These are phyloP conservation scores for Scylla paramamosain DNA, from an alignment of 1,140 invertebrate genomes.

Conservation along the genomic window DNA sequence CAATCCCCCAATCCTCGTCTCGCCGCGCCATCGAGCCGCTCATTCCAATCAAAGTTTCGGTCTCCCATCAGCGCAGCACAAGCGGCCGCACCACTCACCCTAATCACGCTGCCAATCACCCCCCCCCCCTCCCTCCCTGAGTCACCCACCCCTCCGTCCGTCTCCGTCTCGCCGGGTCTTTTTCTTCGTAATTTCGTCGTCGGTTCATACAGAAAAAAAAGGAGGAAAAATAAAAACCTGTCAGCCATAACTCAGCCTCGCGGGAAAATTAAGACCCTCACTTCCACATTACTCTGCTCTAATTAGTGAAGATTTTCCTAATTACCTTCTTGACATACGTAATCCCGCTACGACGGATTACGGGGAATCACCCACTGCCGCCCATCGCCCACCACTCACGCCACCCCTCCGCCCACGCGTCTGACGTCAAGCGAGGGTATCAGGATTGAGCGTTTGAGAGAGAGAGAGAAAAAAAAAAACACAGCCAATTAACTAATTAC, in stretches of 20 bases:
- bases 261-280: not conserved
- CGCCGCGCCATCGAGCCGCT: not conserved
- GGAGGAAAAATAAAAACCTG: not conserved
- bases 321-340: not conserved
- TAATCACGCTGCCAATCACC: not conserved
- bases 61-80: not conserved
- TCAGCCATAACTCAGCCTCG: not conserved
- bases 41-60: conserved; percentile 22
- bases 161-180: not conserved
- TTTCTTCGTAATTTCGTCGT: not conserved
- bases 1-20: not conserved
- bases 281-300: not conserved
- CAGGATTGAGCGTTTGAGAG: not conserved
- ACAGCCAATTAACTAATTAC: not conserved
- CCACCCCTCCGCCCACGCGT: not conserved
- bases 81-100: not conserved
- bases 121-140: not conserved
- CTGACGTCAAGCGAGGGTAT: not conserved
- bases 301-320: not conserved
- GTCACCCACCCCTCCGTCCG: not conserved
- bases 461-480: not conserved
- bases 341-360: not conserved
- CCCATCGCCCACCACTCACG: not conserved
- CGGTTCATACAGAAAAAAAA: not conserved
- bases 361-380: not conserved